Evolutionary conservation across 1,140 invertebrate species (phyloP).

Genomic region (Archivesica marissinica): DNA sequence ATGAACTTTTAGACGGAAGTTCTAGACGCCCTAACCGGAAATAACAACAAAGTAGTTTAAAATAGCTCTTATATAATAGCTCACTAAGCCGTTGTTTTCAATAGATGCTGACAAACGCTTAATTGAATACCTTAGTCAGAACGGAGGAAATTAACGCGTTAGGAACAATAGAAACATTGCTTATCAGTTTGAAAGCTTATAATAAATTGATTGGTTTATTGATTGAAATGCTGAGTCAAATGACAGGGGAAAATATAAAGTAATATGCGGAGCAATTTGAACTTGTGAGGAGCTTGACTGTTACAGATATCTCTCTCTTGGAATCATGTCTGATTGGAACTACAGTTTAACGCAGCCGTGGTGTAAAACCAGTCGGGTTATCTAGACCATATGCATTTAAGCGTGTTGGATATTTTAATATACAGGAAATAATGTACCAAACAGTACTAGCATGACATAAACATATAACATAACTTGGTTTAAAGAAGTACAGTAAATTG

Average conservation of each 20-base stretch:
- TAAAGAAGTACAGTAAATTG: too few species aligned
- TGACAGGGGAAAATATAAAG: background rate
- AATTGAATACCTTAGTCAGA: background rate
- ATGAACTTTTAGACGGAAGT: background rate
- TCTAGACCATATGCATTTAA: too few species aligned
- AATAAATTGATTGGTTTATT: slow-evolving; percentile 16
- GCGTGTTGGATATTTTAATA: too few species aligned
- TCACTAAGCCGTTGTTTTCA: background rate
- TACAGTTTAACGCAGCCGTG: too few species aligned
- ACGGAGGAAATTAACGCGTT: background rate
- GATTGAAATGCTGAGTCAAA: background rate
- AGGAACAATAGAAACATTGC: background rate
- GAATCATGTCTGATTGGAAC: background rate
- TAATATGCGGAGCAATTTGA: background rate
- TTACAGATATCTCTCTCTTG: background rate
- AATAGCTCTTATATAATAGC: background rate
- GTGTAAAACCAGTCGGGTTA: too few species aligned
- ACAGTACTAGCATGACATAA: too few species aligned
- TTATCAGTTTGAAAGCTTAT: background rate
- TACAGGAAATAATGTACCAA: too few species aligned
- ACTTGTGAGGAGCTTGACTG: background rate
- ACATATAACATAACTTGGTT: too few species aligned
- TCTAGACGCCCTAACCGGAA: background rate
- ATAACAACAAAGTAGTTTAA: background rate
- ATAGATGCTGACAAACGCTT: background rate